Conservation (phyloP, 1,140 invertebrate species). For the Apocrypta bakeri region DNA sequence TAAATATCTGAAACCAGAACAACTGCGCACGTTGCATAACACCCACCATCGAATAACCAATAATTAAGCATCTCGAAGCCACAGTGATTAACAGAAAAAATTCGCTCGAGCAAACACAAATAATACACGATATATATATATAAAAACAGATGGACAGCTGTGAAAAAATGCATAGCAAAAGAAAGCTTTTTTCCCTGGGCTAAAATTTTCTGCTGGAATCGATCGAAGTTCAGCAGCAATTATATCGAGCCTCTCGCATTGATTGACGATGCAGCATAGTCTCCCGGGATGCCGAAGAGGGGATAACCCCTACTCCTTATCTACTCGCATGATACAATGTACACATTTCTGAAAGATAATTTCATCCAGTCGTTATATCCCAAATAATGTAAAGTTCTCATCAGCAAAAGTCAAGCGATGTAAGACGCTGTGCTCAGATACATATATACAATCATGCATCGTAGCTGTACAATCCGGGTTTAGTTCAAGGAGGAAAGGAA, state of each 20-base stretch:
- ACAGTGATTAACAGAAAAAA: slow-evolving; percentile 1
- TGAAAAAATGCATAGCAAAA: no score
- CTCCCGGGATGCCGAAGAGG: background rate
- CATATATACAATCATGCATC: background rate
- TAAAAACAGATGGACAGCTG: background rate
- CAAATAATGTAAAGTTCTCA: background rate
- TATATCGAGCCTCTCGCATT: background rate
- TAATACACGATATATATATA: background rate
- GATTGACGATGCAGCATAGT: background rate
- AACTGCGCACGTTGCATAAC: background rate
- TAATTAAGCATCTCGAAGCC: background rate
- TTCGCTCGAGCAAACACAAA: background rate
- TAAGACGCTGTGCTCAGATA: background rate
- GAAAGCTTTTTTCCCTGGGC: no score
- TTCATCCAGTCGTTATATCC: background rate
- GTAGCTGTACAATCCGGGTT: background rate
- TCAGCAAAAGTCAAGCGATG: background rate
- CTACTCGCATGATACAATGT: no score
- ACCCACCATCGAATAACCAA: background rate
- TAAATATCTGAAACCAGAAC: no score
- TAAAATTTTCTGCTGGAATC: background rate
- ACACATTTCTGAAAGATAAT: background rate
- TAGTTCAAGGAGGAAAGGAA: background rate
- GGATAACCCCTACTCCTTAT: background rate
- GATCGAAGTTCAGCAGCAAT: background rate